Evolutionary conservation across 2,888 invertebrate genomes (phyloP), one percentile per base, ranked within the genome.

Genomic region (Limenitis camilla): DNA sequence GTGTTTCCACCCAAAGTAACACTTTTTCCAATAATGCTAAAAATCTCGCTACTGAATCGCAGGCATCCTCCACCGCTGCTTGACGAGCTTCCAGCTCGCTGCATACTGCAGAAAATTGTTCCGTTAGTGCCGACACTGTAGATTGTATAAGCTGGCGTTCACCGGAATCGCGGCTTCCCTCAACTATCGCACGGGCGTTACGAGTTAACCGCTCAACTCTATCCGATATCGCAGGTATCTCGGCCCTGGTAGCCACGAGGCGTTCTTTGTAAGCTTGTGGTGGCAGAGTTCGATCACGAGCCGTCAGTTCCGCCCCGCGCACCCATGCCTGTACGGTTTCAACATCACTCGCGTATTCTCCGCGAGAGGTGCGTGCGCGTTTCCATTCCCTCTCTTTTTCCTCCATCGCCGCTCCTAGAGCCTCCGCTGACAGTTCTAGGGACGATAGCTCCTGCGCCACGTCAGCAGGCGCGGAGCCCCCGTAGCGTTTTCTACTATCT

Each of bases 21-120:
- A 96, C 94, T 63, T 92, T 90, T 73, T 94, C 93, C 69, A 96
- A 92, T 59, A 96, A 87, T 54, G 93, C 90, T 65, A 95, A 90
- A 90, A 97, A 97, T 54, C 94, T 89, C 61, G 95, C 92, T 91
- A 96, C 96, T 29, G 96, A 94, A 69, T 96, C 96, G 66, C 96
- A 89, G 55, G 94, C 94, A 70, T 96, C 96, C 49, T 94, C 94
- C 35, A 96, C 93, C 72, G 93, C 92, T 65, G 93, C 92, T 71
- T 93, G 94, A 74, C 94, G 92, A 66, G 95, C 93, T 56, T 96
- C 96, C 63, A 96, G 84, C 90, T 93, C 93, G 53, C 91, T 89
- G 66, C 91, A 92, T 0, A 96, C 91, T 63, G 94, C 93, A 33
- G 90, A 89, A 71, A 96, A 87, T 77, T 96, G 95, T 29, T 95